These are phyloP conservation scores for Amorpha juglandis DNA, from an alignment of 2,888 invertebrate genomes.

Conservation along the genomic window DNA sequence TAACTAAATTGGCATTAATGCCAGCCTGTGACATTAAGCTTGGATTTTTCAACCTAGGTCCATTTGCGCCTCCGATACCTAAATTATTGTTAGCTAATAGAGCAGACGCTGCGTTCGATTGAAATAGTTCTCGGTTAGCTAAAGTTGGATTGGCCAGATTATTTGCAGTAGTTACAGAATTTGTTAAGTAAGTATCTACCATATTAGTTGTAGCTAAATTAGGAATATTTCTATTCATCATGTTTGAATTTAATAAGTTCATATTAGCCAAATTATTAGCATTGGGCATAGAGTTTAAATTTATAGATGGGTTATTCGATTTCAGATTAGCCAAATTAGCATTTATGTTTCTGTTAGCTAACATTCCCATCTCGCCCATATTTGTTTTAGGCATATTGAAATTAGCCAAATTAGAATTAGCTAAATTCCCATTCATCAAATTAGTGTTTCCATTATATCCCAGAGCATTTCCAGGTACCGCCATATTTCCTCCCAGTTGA, in stretches of 20 bases:
- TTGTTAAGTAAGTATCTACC: not conserved
- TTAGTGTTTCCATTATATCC: constrained; percentile 22
- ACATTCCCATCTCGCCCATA: not conserved
- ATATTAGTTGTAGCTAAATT: not conserved
- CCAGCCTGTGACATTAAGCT: not conserved
- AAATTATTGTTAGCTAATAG: not conserved
- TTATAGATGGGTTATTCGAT: not conserved
- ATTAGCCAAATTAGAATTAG: constrained; percentile 25
- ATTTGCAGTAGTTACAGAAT: not conserved
- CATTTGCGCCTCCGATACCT: not conserved
- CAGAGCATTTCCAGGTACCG: constrained; percentile 22
- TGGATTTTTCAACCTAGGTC: not conserved
- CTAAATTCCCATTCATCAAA: constrained; percentile 28
- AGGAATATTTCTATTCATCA: not conserved
- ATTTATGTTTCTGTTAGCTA: constrained; percentile 13
- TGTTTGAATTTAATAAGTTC: constrained; percentile 13
- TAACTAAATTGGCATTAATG: constrained; percentile 2
- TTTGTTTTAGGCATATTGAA: constrained; percentile 14
- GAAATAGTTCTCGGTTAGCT: not conserved
- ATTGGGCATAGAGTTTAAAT: not conserved
- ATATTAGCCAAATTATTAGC: constrained; percentile 19
- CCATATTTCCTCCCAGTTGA: constrained; percentile 28
- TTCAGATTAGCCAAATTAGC: not conserved
- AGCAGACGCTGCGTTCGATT: not conserved
- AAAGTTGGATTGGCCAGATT: not conserved